These are phyloP conservation scores for Hemithea aestivaria DNA, from an alignment of 2,888 invertebrate genomes.

Conservation along the genomic window DNA sequence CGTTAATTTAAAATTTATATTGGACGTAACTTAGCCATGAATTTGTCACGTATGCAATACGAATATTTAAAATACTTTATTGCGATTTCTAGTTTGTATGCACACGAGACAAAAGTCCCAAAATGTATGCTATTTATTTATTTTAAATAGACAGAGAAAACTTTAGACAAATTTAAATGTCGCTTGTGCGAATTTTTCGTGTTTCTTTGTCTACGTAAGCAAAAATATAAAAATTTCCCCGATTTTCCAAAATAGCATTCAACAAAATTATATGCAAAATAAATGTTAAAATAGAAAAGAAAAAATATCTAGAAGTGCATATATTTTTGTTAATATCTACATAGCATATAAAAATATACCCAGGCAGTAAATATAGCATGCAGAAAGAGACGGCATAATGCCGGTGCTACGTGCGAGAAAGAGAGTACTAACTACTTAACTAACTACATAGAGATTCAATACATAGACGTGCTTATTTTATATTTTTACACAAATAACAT, in stretches of 20 bases:
- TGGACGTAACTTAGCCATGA: constrained; percentile 5
- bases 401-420: constrained; percentile 34
- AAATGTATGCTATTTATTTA: constrained; percentile 4
- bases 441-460: constrained; percentile 19
- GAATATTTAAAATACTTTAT: background rate
- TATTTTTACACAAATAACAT: background rate
- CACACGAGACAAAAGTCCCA: constrained; percentile 24
- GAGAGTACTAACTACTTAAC: constrained; percentile 41
- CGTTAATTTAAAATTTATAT: background rate
- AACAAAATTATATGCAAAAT: constrained; percentile 14
- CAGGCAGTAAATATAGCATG: constrained; percentile 54
- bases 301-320: constrained; percentile 5
- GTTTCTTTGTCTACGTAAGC: no score
- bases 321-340: constrained; percentile 16
- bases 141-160: background rate
- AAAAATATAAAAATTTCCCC: constrained; percentile 3
- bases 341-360: constrained; percentile 39
- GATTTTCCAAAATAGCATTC: constrained; percentile 5
- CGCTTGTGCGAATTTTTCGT: no score
- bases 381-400: constrained; percentile 41
- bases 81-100: constrained; percentile 4
- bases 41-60: constrained; percentile 1
- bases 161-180: no score
- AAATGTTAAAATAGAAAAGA: background rate
- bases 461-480: constrained; percentile 7